These are phyloP conservation scores for Ginglymostoma cirratum DNA, from an alignment of 2,113 vertebrate species.

Conservation along the genomic window DNA sequence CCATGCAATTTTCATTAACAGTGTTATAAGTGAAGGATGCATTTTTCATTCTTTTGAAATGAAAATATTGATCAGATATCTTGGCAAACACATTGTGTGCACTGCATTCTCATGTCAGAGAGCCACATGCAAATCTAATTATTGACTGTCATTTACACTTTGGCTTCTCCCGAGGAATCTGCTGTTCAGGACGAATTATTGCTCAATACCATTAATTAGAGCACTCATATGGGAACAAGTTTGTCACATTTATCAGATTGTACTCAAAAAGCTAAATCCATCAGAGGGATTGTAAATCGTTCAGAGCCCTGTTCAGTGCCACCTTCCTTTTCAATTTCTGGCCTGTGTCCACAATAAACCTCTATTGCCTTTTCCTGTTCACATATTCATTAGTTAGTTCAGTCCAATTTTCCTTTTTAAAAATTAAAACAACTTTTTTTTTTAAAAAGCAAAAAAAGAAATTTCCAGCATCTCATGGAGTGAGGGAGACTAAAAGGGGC, in stretches of 20 bases:
- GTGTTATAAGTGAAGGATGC: not conserved
- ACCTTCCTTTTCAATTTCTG: not conserved
- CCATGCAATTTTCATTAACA: not conserved
- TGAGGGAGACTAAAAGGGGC: too few species aligned
- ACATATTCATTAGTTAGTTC: not conserved
- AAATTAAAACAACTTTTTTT: not conserved
- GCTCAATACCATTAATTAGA: slow-evolving; percentile 13
- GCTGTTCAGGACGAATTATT: slow-evolving; percentile 14
- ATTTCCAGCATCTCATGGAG: too few species aligned
- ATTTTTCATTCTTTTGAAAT: not conserved
- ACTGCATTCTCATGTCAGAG: not conserved
- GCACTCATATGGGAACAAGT: not conserved
- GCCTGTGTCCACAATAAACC: not conserved
- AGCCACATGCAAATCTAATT: not conserved
- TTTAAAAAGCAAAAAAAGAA: not conserved
- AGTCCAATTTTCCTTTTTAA: not conserved
- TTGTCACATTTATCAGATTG: not conserved
- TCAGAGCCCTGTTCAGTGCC: not conserved
- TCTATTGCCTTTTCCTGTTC: not conserved
- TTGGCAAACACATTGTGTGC: not conserved
- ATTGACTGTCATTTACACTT: not conserved
- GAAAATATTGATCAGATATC: not conserved
- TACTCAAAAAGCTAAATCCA: not conserved
- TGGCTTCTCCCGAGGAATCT: not conserved
- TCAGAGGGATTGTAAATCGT: not conserved